Base-by-base conservation (phyloP, 1,140 invertebrate genomes). In the Zaprionus gabonicus region DNA sequence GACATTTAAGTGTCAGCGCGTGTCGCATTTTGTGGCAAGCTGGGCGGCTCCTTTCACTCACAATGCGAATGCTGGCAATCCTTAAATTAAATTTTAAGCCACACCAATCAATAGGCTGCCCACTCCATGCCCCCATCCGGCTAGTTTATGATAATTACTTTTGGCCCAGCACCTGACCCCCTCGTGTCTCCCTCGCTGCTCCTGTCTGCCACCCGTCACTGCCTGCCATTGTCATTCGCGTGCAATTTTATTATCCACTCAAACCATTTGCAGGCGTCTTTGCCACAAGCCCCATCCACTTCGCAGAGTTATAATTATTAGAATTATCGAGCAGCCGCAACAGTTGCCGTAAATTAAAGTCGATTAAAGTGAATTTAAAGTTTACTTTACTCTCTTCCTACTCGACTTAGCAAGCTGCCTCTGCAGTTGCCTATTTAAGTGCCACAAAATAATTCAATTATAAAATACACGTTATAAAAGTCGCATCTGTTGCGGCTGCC, bases 371-470 rank as follows among this genome's bases (percentile, higher is more conserved):
- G 23, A 6, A 4, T 20, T n/a, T 44, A n/a, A 7, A n/a, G 15
- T 7, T 44, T n/a, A 44, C 13, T 44, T 2, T 1, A 17, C 13
- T 15, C 38, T 41, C 38, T 41, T 41, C n/a, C 41, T 46, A n/a
- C n/a, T 44, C 6, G 15, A n/a, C 1, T 46, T 46, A 0, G 0
- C 7, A 46, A 46, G 23, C 23, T 2, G 23, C 23, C 23, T 17
- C n/a, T 17, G n/a, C 41, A 46, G 41, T 46, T 46, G 41, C 41
- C 41, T 46, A 46, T 46, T 46, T 46, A 46, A 46, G 41, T 46
- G 41, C 41, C 41, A 44, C 12, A 88, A 83, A 57, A 69, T 83
- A 87, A 80, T 88, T 88, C 57, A 88, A 87, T 87, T 87, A 88
- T 78, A 80, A 75, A 80, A 81, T 78, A 80, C 83, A 82, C 64